A percentile compares a stretch with the other conserved stretches of the same genome.
Evolutionary conservation across 2,113 vertebrate species (phyloP).

Genomic region (Beaufortia kweichowensis): DNA sequence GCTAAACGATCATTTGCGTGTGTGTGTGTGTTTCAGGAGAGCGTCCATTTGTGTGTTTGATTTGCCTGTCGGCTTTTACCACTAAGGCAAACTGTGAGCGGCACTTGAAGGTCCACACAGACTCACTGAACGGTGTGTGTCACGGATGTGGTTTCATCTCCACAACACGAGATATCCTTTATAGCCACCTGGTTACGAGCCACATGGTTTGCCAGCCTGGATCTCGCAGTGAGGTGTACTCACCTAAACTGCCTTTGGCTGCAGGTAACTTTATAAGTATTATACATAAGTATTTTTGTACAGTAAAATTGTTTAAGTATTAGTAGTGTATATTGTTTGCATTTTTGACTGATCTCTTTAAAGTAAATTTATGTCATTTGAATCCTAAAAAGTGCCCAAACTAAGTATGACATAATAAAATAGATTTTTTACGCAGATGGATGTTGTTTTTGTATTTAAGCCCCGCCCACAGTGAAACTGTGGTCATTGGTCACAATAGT

Average conservation of each 20-base stretch:
- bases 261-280: too few species aligned
- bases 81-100: conserved; percentile 98
- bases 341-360: too few species aligned
- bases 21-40: conserved; percentile 78
- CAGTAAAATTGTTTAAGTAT: too few species aligned
- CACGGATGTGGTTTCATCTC: conserved; percentile 96
- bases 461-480: too few species aligned
- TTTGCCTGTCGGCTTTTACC: conserved; percentile 96
- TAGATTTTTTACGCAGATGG: too few species aligned
- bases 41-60: conserved; percentile 93
- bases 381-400: too few species aligned
- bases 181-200: conserved; percentile 94
- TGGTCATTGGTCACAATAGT: too few species aligned
- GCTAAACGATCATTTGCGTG: neutral
- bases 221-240: conserved; percentile 86
- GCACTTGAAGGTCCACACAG: conserved; percentile 96
- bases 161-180: conserved; percentile 94
- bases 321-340: too few species aligned
- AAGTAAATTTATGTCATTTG: too few species aligned
- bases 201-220: conserved; percentile 98
- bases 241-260: conserved; percentile 72
- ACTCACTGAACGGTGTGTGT: conserved; percentile 90
- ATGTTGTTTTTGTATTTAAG: too few species aligned
- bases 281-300: too few species aligned
- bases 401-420: too few species aligned